A percentile compares a stretch with the other conserved stretches of the same genome.
Evolutionary conservation across 2,888 invertebrate species (phyloP).

Genomic region (Cheiracanthium punctorium): DNA sequence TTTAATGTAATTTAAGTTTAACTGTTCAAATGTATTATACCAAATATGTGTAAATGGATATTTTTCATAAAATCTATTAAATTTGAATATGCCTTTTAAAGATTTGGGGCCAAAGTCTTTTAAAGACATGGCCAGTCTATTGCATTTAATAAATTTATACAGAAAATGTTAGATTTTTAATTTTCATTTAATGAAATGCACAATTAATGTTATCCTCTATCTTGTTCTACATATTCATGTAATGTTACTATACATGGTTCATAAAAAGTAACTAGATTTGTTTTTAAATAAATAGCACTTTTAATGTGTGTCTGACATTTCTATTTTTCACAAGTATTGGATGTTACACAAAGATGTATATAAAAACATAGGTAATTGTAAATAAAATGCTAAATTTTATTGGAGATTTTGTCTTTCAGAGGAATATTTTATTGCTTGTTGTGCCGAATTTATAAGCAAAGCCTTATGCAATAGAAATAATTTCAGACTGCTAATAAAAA

Average conservation of each 20-base stretch:
- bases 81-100: too few species aligned
- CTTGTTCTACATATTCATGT: not conserved
- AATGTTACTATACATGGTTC: not conserved
- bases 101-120: too few species aligned
- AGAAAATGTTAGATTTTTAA: not conserved
- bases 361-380: constrained; percentile 2
- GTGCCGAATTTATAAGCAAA: constrained; percentile 3
- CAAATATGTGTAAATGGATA: too few species aligned
- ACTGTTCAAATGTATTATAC: too few species aligned
- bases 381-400: not conserved
- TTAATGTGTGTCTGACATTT: not conserved
- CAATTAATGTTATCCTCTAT: not conserved
- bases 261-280: not conserved
- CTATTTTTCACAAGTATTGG: constrained; percentile 8
- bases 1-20: too few species aligned
- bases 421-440: constrained; percentile 4
- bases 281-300: not conserved
- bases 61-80: too few species aligned
- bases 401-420: not conserved
- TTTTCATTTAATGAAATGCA: not conserved
- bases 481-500: too few species aligned
- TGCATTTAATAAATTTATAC: constrained; percentile 5
- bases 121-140: not conserved
- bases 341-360: not conserved
- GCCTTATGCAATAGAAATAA: too few species aligned